phyloP scores from a whole-genome alignment of 35 echinoderm and acorn worm genomes.

The Strongylocentrotus purpuratus region DNA sequence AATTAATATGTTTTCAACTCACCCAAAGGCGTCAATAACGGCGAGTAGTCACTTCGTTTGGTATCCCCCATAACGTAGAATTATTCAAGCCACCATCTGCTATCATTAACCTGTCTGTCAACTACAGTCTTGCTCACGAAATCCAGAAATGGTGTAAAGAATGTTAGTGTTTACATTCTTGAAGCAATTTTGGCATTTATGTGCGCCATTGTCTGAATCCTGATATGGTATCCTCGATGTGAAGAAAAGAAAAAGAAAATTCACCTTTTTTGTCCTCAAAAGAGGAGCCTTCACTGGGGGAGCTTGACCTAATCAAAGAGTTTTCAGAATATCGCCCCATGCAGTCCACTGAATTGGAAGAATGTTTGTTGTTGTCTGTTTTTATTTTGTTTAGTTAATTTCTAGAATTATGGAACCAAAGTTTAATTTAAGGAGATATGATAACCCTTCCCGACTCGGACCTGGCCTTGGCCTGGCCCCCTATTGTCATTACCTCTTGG shows the following conservation, averaged over 20 bases:
- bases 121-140: neutral
- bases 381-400: too few species aligned
- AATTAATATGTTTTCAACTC: neutral
- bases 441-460: too few species aligned
- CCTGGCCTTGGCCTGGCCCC: too few species aligned
- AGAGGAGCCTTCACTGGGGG: too few species aligned
- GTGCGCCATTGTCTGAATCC: neutral
- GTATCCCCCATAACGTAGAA: constrained; percentile 1
- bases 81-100: neutral
- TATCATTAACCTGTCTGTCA: neutral
- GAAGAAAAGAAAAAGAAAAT: neutral
- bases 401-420: too few species aligned
- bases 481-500: too few species aligned
- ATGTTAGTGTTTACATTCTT: constrained; percentile 6
- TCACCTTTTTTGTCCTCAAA: neutral
- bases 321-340: too few species aligned
- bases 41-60: neutral
- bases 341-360: too few species aligned
- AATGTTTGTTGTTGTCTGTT: too few species aligned
- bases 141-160: neutral
- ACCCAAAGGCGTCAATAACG: neutral
- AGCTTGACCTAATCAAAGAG: too few species aligned
- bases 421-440: too few species aligned
- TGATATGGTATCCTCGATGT: neutral
- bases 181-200: neutral